phyloP scores from a whole-genome alignment of 2,888 invertebrate species.

The Julus scandinavius region DNA sequence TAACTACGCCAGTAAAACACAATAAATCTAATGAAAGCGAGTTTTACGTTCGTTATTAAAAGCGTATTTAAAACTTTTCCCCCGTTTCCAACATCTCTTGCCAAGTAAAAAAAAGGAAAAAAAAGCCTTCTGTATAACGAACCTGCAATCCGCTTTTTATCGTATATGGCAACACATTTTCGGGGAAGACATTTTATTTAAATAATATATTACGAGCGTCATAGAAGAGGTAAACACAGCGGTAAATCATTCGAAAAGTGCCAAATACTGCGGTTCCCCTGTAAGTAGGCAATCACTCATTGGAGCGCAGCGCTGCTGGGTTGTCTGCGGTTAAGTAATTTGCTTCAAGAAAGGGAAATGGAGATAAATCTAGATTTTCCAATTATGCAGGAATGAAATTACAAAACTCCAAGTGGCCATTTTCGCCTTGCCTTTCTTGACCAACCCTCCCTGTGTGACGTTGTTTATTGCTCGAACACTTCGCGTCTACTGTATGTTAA shows the following conservation, averaged over 20 bases:
- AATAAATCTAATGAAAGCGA: conserved; percentile 4
- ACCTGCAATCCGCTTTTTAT: conserved; percentile 3
- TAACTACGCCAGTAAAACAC: conserved; percentile 14
- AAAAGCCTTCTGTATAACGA: neutral
- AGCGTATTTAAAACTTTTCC: conserved; percentile 9
- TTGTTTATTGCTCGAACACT: neutral
- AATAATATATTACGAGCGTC: conserved; percentile 33
- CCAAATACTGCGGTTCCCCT: conserved; percentile 33
- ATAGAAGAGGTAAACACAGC: conserved; percentile 17
- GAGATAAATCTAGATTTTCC: conserved; percentile 26
- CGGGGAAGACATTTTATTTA: conserved; percentile 33
- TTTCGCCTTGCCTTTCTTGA: neutral
- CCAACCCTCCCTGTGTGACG: neutral
- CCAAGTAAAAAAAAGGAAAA: conserved; percentile 5
- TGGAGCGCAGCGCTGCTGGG: neutral
- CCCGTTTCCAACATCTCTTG: neutral
- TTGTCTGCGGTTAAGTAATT: conserved; percentile 26
- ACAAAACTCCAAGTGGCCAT: conserved; percentile 1
- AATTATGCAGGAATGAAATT: conserved; percentile 33
- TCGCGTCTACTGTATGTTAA: neutral
- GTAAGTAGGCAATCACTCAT: conserved; percentile 26
- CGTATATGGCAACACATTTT: conserved; percentile 25
- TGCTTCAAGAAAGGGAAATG: conserved; percentile 33
- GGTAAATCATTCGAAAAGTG: conserved; percentile 26
- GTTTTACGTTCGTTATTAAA: conserved; percentile 16